Base-by-base conservation (phyloP, 2,797 vertebrate genomes). In the Acomys russatus region DNA sequence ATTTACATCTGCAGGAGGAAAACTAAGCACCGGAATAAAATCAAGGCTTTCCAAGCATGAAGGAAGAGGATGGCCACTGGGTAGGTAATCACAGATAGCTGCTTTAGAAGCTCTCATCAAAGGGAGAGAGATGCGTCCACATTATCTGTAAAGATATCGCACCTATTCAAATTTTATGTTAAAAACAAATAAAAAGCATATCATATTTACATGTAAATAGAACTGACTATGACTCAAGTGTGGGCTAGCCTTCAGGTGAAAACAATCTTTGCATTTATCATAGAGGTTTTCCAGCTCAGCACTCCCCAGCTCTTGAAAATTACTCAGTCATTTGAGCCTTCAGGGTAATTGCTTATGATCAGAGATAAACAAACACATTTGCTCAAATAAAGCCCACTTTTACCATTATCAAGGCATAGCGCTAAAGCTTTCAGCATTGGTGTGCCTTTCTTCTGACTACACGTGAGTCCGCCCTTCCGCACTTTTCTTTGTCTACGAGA, bases 291-390 rank as follows among this genome's bases (percentile, higher is more conserved):
- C 88, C 63, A 80, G 78, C 73, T 86, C 86, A 93, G 78, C 64
- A 83, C 56, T 91, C 91, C 64, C 38, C 18, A 77, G 89, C 88
- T 92, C 64, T 61, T 76, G 18, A 91, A 74, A 95, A 83, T 91
- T 80, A 84, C 71, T 89, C 54, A 86, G 18, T 76, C 92, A 93
- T 89, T 91, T 80, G 93, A 94, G 49, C 77, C 90, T 96, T 91
- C 63, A 66, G 95, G 84, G 80, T 94, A 97, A 96, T 87, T 87
- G 84, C 84, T 94, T 95, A 89, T 90, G 71, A 96, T 91, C 33
- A 66, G 79, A 97, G 76, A 93, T 71, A 89, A 97, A 91, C 54
- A 92, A 51, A 94, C 66, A 77, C 44, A 88, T 94, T 96, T 95
- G 68, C 90, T 93, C 28, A 91, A 66, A 71, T 83, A 91, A 95